A percentile compares a stretch with the other conserved stretches of the same genome.
Conservation (phyloP, 2,113 vertebrate genomes). For the Dasyornis broadbenti region DNA sequence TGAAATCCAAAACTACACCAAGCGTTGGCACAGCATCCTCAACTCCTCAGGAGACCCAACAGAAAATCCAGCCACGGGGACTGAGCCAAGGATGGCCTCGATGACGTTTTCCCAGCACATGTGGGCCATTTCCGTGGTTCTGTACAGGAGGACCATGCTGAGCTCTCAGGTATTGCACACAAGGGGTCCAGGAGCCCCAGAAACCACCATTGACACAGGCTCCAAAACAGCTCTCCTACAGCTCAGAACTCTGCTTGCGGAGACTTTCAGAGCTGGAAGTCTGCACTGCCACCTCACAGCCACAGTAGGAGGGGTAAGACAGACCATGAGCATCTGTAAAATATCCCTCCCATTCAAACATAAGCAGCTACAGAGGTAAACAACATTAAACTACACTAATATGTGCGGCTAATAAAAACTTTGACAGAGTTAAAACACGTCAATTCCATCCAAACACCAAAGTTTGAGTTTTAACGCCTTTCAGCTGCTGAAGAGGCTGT, state of each 20-base stretch:
- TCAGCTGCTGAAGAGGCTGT: background rate
- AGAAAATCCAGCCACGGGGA: background rate
- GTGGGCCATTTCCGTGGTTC: too few relatives aligned
- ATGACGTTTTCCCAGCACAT: background rate
- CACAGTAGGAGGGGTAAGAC: background rate
- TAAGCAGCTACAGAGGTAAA: background rate
- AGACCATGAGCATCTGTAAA: background rate
- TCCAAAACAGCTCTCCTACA: background rate
- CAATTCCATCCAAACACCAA: background rate
- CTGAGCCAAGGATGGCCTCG: background rate
- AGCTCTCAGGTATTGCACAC: background rate
- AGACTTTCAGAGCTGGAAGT: background rate
- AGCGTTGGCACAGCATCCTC: background rate
- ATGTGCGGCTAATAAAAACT: background rate
- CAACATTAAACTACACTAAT: background rate
- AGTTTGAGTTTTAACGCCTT: background rate
- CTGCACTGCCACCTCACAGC: background rate
- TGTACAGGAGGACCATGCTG: background rate
- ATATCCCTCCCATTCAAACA: background rate
- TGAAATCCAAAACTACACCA: background rate
- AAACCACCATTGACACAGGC: rapidly evolving
- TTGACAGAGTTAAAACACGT: background rate
- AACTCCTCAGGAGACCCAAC: background rate
- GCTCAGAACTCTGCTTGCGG: background rate
- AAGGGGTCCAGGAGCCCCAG: background rate